Conservation (phyloP, 1,140 invertebrate genomes). For the Diorhabda carinulata region DNA sequence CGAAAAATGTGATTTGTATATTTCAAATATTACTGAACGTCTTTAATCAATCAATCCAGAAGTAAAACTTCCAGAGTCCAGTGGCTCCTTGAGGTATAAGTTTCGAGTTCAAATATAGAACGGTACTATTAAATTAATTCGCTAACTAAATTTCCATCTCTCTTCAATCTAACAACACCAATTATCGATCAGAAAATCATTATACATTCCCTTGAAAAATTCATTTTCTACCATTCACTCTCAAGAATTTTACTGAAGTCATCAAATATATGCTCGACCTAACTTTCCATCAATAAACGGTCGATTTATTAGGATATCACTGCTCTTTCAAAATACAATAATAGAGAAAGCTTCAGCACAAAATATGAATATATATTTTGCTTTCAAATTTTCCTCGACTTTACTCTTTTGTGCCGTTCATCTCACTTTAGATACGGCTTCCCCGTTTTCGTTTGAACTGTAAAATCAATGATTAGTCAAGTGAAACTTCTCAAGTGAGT, state of each 20-base stretch:
- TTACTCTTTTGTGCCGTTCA: not conserved
- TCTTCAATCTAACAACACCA: no score
- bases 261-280: slow-evolving; percentile 2
- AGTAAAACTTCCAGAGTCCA: no score
- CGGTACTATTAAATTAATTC: no score
- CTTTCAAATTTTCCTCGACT: not conserved
- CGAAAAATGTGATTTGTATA: no score
- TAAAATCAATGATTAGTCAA: slow-evolving; percentile 1
- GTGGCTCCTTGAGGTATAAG: no score
- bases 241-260: not conserved
- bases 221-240: not conserved
- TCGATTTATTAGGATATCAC: not conserved
- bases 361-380: slow-evolving; percentile 3
- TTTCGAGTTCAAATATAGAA: no score
- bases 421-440: not conserved
- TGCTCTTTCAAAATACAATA: not conserved
- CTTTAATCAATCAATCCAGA: no score
- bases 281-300: not conserved
- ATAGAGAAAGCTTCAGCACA: not conserved
- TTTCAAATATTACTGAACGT: no score
- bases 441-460: not conserved
- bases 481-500: slow-evolving; percentile 1
- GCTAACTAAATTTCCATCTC: no score
- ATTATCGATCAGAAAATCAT: not conserved
- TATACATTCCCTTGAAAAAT: not conserved